Evolutionary conservation across 2,797 vertebrate genomes (phyloP).

Genomic region (Amniataba percoides): DNA sequence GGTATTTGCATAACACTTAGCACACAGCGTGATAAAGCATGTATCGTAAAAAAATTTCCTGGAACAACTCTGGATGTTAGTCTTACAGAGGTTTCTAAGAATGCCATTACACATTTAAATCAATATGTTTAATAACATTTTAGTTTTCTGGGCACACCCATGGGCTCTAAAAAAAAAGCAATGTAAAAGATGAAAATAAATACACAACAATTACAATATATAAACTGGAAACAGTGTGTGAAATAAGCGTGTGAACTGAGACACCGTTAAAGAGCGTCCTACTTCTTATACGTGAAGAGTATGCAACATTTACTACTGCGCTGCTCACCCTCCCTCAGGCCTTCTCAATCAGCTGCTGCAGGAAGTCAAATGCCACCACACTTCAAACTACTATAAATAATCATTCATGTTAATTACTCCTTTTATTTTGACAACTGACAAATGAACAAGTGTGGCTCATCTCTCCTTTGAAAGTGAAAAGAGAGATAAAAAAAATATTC

Average conservation of each 20-base stretch:
- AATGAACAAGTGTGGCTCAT: constrained; percentile 18
- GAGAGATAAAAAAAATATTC: background rate
- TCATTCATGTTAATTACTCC: constrained; percentile 38
- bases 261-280: background rate
- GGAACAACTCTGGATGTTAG: background rate
- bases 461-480: background rate
- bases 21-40: background rate
- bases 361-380: constrained; percentile 44
- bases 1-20: background rate
- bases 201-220: background rate
- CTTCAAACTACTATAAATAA: constrained; percentile 54
- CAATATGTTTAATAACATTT: background rate
- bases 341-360: constrained; percentile 32
- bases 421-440: constrained; percentile 48
- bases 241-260: background rate
- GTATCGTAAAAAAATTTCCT: background rate
- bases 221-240: background rate
- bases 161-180: background rate
- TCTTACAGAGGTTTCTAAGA: background rate
- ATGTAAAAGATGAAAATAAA: background rate
- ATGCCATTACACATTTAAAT: too few species aligned
- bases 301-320: constrained; percentile 5
- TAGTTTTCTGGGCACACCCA: background rate
- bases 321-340: constrained; percentile 16
- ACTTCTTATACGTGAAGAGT: constrained; percentile 8